Conservation (phyloP, 2,888 invertebrate genomes). For the Lasioglossum figueresi region DNA sequence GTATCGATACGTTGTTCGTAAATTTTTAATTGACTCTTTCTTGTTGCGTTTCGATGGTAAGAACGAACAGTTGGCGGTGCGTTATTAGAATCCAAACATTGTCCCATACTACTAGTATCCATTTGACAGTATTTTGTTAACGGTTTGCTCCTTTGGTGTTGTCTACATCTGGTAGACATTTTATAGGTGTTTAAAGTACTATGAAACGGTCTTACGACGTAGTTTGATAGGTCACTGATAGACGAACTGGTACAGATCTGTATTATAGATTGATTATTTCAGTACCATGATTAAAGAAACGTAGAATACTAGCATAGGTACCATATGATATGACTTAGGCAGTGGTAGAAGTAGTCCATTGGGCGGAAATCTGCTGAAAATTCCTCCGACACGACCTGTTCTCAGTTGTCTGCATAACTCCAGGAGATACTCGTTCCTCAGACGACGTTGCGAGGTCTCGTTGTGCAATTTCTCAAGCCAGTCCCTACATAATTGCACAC, state of each 20-base stretch:
- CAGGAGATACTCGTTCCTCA: constrained; percentile 79
- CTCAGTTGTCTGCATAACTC: constrained; percentile 76
- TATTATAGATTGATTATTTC: constrained; percentile 37
- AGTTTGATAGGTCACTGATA: constrained; percentile 70
- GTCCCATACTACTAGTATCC: constrained; percentile 27
- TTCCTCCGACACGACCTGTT: constrained; percentile 69
- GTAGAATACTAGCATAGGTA: constrained; percentile 52
- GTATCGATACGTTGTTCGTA: constrained; percentile 63
- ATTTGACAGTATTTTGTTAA: constrained; percentile 18
- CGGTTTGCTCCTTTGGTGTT: constrained; percentile 27
- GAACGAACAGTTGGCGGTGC: constrained; percentile 21
- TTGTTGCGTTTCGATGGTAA: constrained; percentile 28
- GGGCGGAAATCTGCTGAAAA: constrained; percentile 75
- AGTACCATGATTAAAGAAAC: constrained; percentile 11
- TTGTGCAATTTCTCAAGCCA: constrained; percentile 78
- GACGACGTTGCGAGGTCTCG: constrained; percentile 69
- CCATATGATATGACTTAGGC: constrained; percentile 66
- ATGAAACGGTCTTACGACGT: constrained; percentile 47
- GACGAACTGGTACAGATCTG: constrained; percentile 72
- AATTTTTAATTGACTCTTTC: constrained; percentile 20
- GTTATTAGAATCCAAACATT: constrained; percentile 18
- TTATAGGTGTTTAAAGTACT: constrained; percentile 37
- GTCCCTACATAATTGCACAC: constrained; percentile 71
- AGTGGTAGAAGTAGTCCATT: constrained; percentile 69
- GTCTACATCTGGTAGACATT: constrained; percentile 36